A percentile compares a stretch with the other conserved stretches of the same genome.
phyloP scores from a whole-genome alignment of 2,888 invertebrate species.

The Myathropa florea region DNA sequence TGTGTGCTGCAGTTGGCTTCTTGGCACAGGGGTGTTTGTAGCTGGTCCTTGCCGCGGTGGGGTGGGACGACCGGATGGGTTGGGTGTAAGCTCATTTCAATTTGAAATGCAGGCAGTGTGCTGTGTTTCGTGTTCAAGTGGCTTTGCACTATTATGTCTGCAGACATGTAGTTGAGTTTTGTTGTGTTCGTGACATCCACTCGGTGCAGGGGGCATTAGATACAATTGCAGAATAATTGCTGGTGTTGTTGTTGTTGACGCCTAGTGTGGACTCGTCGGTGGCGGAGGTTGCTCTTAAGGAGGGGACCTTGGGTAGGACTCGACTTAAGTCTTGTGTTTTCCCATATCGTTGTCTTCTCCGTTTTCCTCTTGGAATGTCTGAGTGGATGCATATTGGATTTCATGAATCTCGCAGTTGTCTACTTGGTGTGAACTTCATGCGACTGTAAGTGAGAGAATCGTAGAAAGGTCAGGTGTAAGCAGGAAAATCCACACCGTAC shows the following conservation, averaged over 20 bases:
- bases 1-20: slow-evolving; percentile 40
- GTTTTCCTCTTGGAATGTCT: slow-evolving; percentile 28
- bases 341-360: background rate
- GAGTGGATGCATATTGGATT: slow-evolving; percentile 56
- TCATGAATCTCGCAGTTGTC: background rate
- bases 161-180: slow-evolving; percentile 31
- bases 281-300: slow-evolving; percentile 10
- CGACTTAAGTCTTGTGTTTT: slow-evolving; percentile 26
- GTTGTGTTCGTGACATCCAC: slow-evolving; percentile 15
- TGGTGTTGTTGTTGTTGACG: slow-evolving; percentile 39
- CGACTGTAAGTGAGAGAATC: background rate
- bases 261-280: slow-evolving; percentile 23
- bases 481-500: background rate
- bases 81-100: slow-evolving; percentile 33
- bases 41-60: background rate
- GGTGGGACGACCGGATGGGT: background rate
- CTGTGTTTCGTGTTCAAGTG: slow-evolving; percentile 49
- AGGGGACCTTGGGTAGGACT: slow-evolving; percentile 51
- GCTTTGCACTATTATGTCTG: slow-evolving; percentile 51
- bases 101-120: slow-evolving; percentile 56
- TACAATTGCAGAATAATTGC: slow-evolving; percentile 23
- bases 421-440: background rate
- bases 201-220: background rate
- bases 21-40: background rate
- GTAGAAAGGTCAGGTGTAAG: background rate